Evolutionary conservation across 2,797 vertebrate species (phyloP).

Genomic region (Coilia nasus): DNA sequence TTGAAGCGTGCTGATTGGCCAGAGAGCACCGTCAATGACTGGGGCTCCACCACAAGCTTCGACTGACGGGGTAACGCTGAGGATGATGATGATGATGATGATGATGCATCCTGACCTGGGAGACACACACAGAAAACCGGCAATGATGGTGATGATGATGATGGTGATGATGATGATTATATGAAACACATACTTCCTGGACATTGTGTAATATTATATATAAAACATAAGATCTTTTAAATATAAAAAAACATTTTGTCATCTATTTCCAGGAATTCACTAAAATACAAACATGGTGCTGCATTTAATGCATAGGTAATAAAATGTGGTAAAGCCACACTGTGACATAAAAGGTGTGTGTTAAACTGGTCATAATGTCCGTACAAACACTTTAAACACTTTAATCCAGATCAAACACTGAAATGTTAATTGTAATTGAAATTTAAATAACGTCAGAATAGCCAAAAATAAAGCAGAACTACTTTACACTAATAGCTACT

Average conservation of each 20-base stretch:
- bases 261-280: too few relatives aligned
- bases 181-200: background rate
- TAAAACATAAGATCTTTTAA: too few relatives aligned
- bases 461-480: too few relatives aligned
- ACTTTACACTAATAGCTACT: too few relatives aligned
- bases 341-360: too few relatives aligned
- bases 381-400: too few relatives aligned
- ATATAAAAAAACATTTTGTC: too few relatives aligned
- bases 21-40: constrained; percentile 57
- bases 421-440: too few relatives aligned
- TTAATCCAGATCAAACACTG: too few relatives aligned
- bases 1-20: constrained; percentile 71
- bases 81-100: background rate
- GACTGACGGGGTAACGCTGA: background rate
- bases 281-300: background rate
- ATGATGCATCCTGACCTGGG: background rate
- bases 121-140: background rate
- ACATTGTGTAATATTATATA: background rate
- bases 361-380: too few relatives aligned
- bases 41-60: constrained; percentile 34
- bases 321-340: too few relatives aligned
- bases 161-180: background rate
- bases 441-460: too few relatives aligned
- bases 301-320: background rate
- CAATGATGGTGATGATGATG: background rate